Conservation (phyloP, 2,888 invertebrate genomes). For the Pammene fasciana region DNA sequence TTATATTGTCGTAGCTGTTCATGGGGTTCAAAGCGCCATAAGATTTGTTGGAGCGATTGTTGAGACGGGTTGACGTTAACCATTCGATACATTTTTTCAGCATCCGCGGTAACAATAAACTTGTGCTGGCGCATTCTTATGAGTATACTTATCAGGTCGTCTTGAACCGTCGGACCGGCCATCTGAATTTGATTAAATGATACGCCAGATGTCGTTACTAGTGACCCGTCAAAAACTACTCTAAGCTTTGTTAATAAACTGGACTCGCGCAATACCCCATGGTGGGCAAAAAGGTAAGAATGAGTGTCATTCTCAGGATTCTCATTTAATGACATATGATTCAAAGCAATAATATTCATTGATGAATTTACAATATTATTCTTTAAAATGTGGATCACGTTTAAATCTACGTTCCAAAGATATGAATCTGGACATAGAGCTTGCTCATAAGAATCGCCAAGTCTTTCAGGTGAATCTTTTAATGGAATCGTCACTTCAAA, state of each 20-base stretch:
- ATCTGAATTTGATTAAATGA: no score
- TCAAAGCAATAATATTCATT: conserved; percentile 42
- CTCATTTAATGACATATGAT: conserved; percentile 26
- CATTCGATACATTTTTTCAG: no score
- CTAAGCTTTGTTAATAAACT: conserved; percentile 35
- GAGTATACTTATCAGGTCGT: no score
- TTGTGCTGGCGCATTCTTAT: no score
- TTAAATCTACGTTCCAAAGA: background rate
- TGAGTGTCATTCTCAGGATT: background rate
- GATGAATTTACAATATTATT: conserved; percentile 31
- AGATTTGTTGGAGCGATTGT: no score
- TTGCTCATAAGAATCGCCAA: conserved; percentile 6
- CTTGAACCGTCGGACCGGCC: no score
- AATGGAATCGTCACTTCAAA: conserved; percentile 10
- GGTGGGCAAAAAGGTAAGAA: conserved; percentile 36
- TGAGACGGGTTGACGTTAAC: no score
- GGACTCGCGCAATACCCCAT: conserved; percentile 39
- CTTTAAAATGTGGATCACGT: conserved; percentile 25
- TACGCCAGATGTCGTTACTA: no score
- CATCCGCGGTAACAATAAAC: no score
- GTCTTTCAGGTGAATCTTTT: conserved; percentile 7
- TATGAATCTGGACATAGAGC: conserved; percentile 1
- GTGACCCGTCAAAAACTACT: no score
- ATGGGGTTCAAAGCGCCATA: no score
- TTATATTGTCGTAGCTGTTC: no score